A percentile compares a stretch with the other conserved stretches of the same genome.
phyloP scores from a whole-genome alignment of 2,797 vertebrate species.

The Tangara arthus region DNA sequence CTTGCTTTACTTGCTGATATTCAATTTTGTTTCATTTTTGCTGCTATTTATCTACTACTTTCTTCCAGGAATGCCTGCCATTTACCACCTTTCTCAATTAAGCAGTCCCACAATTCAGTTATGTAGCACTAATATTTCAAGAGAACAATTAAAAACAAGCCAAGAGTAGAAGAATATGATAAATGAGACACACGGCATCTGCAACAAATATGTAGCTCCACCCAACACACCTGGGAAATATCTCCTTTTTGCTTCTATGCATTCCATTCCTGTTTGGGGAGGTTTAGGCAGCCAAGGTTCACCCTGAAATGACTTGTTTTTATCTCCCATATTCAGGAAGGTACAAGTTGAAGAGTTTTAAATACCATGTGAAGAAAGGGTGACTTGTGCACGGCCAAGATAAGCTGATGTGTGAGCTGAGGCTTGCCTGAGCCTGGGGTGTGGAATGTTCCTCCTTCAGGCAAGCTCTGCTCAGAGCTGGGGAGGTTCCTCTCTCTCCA shows the following conservation, averaged over 20 bases:
- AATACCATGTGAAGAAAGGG: background rate
- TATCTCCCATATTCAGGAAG: constrained; percentile 39
- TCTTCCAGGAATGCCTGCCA: background rate
- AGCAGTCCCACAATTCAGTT: background rate
- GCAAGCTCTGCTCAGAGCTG: background rate
- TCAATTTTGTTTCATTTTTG: background rate
- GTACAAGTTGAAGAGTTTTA: background rate
- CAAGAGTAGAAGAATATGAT: background rate
- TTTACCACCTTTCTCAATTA: background rate
- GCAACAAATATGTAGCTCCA: background rate
- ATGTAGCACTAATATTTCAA: background rate
- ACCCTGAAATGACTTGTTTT: background rate
- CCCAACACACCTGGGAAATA: background rate
- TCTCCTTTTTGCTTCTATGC: background rate
- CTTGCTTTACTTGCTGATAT: background rate
- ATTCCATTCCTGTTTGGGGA: background rate
- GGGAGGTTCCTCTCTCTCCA: background rate
- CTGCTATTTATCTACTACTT: background rate
- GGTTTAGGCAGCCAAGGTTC: background rate
- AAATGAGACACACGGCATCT: background rate
- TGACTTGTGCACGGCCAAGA: constrained; percentile 16
- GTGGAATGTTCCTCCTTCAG: background rate
- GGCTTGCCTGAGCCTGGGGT: background rate
- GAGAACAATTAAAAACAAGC: background rate
- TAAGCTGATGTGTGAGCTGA: constrained; percentile 37